Evolutionary conservation across 2,113 vertebrate species (phyloP).

Genomic region (Equus quagga): DNA sequence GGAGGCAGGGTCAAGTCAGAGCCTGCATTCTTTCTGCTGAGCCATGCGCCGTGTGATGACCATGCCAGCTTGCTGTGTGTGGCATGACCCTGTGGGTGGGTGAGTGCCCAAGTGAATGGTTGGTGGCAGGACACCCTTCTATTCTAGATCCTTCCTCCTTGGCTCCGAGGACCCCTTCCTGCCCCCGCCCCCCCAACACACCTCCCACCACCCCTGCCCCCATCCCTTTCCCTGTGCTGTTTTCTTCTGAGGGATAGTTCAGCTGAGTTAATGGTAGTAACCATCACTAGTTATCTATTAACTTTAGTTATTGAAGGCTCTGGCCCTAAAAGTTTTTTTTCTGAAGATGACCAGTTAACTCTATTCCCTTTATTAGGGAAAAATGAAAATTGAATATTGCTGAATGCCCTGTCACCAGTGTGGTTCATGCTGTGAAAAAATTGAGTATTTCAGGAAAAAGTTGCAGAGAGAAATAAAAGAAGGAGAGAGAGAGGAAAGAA

Average conservation of each 20-base stretch:
- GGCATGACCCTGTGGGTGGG: background rate
- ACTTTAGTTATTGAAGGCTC: background rate
- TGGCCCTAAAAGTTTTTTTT: background rate
- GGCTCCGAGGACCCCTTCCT: background rate
- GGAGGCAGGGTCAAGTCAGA: background rate
- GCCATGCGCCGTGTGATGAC: fast-evolving
- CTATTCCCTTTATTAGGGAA: background rate
- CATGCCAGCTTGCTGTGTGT: background rate
- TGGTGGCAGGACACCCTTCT: background rate
- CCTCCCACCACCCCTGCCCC: fast-evolving
- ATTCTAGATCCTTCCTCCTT: background rate
- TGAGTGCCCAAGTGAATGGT: background rate
- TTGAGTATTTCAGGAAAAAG: background rate
- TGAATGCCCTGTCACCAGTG: background rate
- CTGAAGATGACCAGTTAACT: background rate
- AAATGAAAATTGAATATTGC: background rate
- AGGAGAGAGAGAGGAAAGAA: background rate
- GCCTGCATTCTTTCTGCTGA: background rate
- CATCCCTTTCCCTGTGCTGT: background rate
- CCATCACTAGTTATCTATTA: background rate
- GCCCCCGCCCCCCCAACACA: no score
- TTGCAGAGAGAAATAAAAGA: background rate
- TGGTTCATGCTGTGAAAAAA: background rate
- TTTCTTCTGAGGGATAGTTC: background rate
- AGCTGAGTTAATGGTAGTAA: background rate